phyloP scores from a whole-genome alignment of 1,140 invertebrate genomes.

The Ceratoteleas bidentatus region DNA sequence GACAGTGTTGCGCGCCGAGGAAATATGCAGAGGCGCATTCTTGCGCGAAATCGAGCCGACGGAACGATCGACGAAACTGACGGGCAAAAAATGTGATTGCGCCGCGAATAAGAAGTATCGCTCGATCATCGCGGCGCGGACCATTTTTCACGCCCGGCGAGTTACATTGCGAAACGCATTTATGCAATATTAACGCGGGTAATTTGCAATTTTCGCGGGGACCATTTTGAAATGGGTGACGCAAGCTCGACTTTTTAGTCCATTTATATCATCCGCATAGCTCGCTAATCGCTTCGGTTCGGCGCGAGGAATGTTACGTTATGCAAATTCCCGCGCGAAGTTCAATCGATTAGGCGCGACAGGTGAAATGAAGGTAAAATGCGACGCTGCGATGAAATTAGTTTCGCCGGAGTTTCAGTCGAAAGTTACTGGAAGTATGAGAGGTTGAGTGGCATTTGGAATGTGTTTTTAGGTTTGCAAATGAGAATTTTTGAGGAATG shows the following conservation, averaged over 20 bases:
- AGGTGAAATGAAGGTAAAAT: too few species aligned
- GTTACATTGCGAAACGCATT: conserved; percentile 21
- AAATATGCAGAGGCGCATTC: conserved; percentile 12
- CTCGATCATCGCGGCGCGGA: conserved; percentile 6
- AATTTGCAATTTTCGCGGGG: conserved; percentile 21
- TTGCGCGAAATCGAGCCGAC: conserved; percentile 1
- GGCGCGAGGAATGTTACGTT: conserved; percentile 8
- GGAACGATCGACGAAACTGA: not conserved
- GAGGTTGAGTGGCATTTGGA: too few species aligned
- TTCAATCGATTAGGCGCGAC: too few species aligned
- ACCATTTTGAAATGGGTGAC: not conserved
- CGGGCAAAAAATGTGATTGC: conserved; percentile 11
- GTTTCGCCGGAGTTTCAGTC: too few species aligned
- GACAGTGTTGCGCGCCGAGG: not conserved
- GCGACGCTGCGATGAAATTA: too few species aligned
- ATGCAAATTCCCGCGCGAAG: conserved; percentile 9
- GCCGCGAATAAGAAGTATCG: conserved; percentile 3
- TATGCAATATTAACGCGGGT: conserved; percentile 25
- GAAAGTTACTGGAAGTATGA: too few species aligned
- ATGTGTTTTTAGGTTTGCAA: too few species aligned
- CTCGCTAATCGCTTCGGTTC: conserved; percentile 21
- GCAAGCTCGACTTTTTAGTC: too few species aligned
- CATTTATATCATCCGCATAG: conserved; percentile 25
- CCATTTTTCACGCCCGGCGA: conserved; percentile 15
- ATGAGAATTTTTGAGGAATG: too few species aligned